Conservation (phyloP, 2,113 vertebrate species). For the Todiramphus chloris region DNA sequence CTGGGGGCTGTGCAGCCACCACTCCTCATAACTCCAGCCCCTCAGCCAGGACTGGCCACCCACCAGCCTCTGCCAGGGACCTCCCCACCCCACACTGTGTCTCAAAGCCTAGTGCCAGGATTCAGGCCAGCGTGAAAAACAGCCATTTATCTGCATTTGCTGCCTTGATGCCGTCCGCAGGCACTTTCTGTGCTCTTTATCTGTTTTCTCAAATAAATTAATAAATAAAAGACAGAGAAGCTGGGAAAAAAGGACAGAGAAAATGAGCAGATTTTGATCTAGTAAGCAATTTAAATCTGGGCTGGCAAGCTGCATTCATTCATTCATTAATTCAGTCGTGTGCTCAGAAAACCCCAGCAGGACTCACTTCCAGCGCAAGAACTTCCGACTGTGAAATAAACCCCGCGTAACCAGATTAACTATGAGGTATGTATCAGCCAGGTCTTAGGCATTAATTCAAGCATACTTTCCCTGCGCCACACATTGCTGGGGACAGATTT, state of each 20-base stretch:
- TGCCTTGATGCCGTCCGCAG: constrained; percentile 51
- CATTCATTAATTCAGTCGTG: constrained; percentile 76
- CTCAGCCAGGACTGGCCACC: neutral
- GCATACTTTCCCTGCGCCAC: constrained; percentile 16
- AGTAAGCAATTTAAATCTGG: constrained; percentile 77
- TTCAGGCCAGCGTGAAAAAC: constrained; percentile 13
- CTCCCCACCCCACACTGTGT: neutral
- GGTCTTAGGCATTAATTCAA: constrained; percentile 69
- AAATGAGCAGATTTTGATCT: constrained; percentile 77
- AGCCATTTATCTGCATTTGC: constrained; percentile 59
- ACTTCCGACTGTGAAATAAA: constrained; percentile 80
- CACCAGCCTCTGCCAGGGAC: neutral
- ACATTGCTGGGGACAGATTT: constrained; percentile 7
- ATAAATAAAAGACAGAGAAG: constrained; percentile 16
- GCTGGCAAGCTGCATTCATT: constrained; percentile 72
- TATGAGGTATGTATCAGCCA: constrained; percentile 71
- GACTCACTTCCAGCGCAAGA: constrained; percentile 71
- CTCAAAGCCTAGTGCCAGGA: neutral
- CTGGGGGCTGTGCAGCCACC: neutral
- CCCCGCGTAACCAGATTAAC: constrained; percentile 77
- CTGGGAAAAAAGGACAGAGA: constrained; percentile 48
- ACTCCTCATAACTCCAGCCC: neutral
- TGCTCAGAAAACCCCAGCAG: constrained; percentile 74
- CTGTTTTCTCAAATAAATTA: constrained; percentile 54
- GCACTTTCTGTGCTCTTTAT: constrained; percentile 57